A percentile compares a stretch with the other conserved stretches of the same genome.
phyloP scores from a whole-genome alignment of 1,140 invertebrate species.

The Drosophila equinoxialis region DNA sequence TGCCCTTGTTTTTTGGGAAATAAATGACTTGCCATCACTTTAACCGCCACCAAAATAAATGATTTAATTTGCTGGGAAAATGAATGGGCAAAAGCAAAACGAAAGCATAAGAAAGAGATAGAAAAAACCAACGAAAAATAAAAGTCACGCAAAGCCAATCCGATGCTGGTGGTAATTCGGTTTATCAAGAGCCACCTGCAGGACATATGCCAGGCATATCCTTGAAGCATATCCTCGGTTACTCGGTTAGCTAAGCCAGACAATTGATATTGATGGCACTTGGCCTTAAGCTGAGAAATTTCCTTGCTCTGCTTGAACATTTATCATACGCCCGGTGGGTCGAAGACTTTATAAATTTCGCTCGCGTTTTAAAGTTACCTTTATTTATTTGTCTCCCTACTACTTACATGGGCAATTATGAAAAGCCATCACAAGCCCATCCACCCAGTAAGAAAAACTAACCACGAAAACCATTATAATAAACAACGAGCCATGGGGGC shows the following conservation, averaged over 20 bases:
- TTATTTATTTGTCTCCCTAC: conserved; percentile 14
- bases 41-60: conserved; percentile 57
- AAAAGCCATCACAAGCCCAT: conserved; percentile 39
- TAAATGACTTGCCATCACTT: conserved; percentile 27
- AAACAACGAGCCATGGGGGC: conserved; percentile 60
- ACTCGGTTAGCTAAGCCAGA: conserved; percentile 35
- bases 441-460: conserved; percentile 32
- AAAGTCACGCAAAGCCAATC: conserved; percentile 53
- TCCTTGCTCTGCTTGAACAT: conserved; percentile 42
- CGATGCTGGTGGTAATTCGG: conserved; percentile 56
- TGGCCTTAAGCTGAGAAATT: conserved; percentile 27
- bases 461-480: conserved; percentile 79
- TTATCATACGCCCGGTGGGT: conserved; percentile 68
- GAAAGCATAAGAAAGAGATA: conserved; percentile 4
- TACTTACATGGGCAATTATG: conserved; percentile 62
- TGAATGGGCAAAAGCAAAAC: conserved; percentile 44
- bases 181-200: conserved; percentile 60
- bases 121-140: conserved; percentile 15
- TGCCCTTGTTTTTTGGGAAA: conserved; percentile 24
- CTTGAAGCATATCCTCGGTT: not conserved
- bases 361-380: not conserved
- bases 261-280: conserved; percentile 77
- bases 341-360: conserved; percentile 21
- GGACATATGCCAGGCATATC: conserved; percentile 17
- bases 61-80: conserved; percentile 64